Evolutionary conservation across 2,113 vertebrate genomes (phyloP), one percentile per base, ranked within the genome.

Genomic region (Perca fluviatilis): DNA sequence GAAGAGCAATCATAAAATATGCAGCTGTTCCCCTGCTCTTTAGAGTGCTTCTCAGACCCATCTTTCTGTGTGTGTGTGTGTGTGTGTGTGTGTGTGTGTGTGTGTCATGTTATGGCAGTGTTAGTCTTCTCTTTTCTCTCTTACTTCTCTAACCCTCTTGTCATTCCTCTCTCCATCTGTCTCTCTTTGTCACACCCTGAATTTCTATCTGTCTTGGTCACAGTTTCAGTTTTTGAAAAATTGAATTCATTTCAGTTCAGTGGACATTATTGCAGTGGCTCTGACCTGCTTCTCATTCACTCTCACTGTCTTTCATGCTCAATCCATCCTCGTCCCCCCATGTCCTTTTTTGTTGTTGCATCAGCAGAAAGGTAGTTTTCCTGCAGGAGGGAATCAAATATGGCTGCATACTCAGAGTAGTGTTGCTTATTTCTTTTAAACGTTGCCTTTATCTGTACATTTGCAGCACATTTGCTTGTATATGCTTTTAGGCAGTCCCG

Each of bases 1-100:
- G 87, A 93, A 93, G 92, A 92, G 89, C 71, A 69, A 86, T 94
- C 92, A 95, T 95, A 89, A 95, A 95, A 95, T 94, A 96, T 95
- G 91, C 90, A 95, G 88, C 77, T 61, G 89, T 79, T 91, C 69
- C 88, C 23, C 61, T 21, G 90, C 86, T 88, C 84, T 82, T 74
- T 68, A 86, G 90, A 95, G 93, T 91, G 86, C 83, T 71, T 82
- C 76, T 87, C 58, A 82, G 86, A 58, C 65, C 82, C 68, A 10
- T 21, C 9, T 40, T 40, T 2, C 9, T 11, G 60, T 82, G 78
- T 66, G 77, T 69, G 83, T 76, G 86, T 63, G 84, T 77, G 78
- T 78, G 84, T 53, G 79, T 70, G 66, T 69, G 77, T 62, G 82
- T 56, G 64, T 58, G 68, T 57, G 27, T 69, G 70, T 54, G 65